A percentile compares a stretch with the other conserved stretches of the same genome.
These are phyloP conservation scores for Pangasius sanitwongsei DNA, from an alignment of 2,797 vertebrate species.

Conservation along the genomic window DNA sequence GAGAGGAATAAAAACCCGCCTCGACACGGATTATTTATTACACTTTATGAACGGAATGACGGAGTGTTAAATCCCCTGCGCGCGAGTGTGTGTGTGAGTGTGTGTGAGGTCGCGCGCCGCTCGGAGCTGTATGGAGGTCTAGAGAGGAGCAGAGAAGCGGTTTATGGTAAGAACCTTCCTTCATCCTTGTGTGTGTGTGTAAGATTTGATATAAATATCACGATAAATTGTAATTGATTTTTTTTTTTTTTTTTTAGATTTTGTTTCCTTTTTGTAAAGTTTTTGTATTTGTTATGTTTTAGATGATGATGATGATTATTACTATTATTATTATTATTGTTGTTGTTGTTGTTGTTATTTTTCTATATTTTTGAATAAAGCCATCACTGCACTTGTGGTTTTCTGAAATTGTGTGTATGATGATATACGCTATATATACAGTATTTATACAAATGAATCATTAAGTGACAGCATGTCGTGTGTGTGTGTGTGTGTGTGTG, in stretches of 20 bases:
- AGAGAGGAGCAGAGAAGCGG: not conserved
- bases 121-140: slow-evolving; percentile 18
- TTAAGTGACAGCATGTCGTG: not conserved
- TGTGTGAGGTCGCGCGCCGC: not conserved
- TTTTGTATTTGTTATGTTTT: too few species aligned
- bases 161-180: slow-evolving; percentile 30
- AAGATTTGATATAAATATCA: not conserved
- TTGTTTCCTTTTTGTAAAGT: not conserved
- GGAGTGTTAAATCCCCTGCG: not conserved
- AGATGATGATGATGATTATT: too few species aligned
- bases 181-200: not conserved
- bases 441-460: not conserved
- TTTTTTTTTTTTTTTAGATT: not conserved
- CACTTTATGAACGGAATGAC: slow-evolving; percentile 22
- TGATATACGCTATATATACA: not conserved
- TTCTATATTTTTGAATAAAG: too few species aligned
- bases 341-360: too few species aligned
- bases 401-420: not conserved
- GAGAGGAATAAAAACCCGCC: not conserved
- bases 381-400: too few species aligned
- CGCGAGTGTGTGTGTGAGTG: not conserved
- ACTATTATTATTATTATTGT: too few species aligned
- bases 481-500: not conserved
- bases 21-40: slow-evolving; percentile 16
- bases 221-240: not conserved